phyloP scores from a whole-genome alignment of 2,888 invertebrate genomes.

The Bellardia pandia region DNA sequence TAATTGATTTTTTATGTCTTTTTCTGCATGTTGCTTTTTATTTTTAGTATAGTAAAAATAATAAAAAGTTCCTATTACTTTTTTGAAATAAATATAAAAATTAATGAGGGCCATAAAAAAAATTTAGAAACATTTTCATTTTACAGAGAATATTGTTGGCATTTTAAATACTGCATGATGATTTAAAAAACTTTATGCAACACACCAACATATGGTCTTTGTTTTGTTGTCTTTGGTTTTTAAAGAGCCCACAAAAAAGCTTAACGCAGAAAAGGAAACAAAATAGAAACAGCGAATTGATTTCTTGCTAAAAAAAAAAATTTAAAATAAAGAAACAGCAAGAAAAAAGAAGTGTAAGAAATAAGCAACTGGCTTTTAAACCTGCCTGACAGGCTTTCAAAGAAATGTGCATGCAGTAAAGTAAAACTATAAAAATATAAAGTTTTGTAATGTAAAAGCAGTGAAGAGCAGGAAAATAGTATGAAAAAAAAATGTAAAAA shows the following conservation, averaged over 20 bases:
- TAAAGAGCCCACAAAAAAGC: background rate
- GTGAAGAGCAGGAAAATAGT: background rate
- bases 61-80: slow-evolving; percentile 9
- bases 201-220: background rate
- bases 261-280: background rate
- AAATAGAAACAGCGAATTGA: slow-evolving; percentile 33
- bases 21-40: background rate
- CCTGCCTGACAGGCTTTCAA: slow-evolving; percentile 57
- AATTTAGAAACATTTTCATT: background rate
- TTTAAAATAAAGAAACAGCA: background rate
- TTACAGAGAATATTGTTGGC: slow-evolving; percentile 20
- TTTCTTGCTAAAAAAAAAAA: slow-evolving; percentile 25
- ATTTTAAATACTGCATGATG: background rate
- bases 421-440: slow-evolving; percentile 12
- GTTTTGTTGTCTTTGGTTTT: background rate
- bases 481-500: background rate
- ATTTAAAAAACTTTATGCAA: background rate
- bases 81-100: slow-evolving; percentile 34
- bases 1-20: slow-evolving; percentile 47
- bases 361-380: slow-evolving; percentile 46
- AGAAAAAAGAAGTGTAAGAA: background rate
- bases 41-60: background rate
- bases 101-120: slow-evolving; percentile 46
- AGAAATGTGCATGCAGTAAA: slow-evolving; percentile 13
- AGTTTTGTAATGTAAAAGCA: slow-evolving; percentile 29